phyloP scores from a whole-genome alignment of 2,888 invertebrate genomes.

The Eristalis tenax region DNA sequence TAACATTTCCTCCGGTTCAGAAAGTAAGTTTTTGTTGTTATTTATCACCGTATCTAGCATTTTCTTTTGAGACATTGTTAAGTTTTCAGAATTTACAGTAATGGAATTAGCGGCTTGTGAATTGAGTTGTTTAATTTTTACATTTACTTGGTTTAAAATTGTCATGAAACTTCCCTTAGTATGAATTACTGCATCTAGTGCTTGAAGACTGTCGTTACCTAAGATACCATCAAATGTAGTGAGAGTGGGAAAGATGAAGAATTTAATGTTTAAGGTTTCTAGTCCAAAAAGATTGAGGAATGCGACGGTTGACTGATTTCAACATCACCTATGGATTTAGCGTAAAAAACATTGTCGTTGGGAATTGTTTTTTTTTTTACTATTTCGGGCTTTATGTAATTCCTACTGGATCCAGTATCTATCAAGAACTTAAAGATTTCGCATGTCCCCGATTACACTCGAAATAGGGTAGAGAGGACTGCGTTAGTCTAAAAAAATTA shows the following conservation, averaged over 20 bases:
- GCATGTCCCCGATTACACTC: background rate
- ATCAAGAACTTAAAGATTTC: slow-evolving; percentile 25
- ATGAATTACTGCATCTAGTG: too few species aligned
- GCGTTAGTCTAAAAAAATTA: background rate
- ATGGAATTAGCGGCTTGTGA: background rate
- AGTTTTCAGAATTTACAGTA: background rate
- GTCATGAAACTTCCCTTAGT: too few species aligned
- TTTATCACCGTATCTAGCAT: background rate
- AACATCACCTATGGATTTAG: slow-evolving; percentile 23
- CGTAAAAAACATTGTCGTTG: background rate
- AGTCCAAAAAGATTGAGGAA: slow-evolving; percentile 15
- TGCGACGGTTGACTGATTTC: slow-evolving; percentile 7
- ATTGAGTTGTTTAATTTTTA: background rate
- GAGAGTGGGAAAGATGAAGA: slow-evolving; percentile 1
- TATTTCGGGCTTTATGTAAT: slow-evolving; percentile 8
- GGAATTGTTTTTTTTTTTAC: background rate
- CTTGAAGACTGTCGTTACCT: background rate
- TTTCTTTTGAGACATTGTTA: background rate
- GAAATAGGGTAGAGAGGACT: background rate
- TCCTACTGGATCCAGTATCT: slow-evolving; percentile 28
- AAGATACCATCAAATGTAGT: background rate
- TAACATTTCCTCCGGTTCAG: slow-evolving; percentile 4
- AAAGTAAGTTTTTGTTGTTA: background rate
- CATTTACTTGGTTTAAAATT: background rate
- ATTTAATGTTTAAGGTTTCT: slow-evolving; percentile 10